Percentiles rank a stretch among this genome's conserved stretches.
Conservation (phyloP, 2,113 vertebrate species). For the Nesoenas mayeri region DNA sequence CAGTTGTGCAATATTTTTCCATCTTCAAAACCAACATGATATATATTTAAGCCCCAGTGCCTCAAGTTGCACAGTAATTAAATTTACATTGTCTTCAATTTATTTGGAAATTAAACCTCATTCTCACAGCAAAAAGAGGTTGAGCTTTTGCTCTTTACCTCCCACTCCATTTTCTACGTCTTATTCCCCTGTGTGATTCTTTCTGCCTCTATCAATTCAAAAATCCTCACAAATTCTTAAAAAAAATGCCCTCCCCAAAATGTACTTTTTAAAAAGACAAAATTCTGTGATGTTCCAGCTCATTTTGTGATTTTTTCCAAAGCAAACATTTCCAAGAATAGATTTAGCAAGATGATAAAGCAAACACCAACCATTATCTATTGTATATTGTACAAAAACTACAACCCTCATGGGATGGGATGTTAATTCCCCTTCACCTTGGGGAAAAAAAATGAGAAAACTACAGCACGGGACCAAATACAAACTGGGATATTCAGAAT, state of each 20-base stretch:
- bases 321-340: background rate
- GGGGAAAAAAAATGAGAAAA: background rate
- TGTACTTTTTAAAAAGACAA: background rate
- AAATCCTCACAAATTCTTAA: background rate
- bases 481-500: background rate
- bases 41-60: background rate
- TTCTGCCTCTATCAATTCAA: background rate
- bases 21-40: conserved; percentile 27
- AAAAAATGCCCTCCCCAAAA: background rate
- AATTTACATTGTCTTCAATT: conserved; percentile 58
- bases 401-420: background rate
- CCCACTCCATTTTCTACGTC: conserved; percentile 17
- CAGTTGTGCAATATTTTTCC: conserved; percentile 35
- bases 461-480: background rate
- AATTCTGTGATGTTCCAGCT: background rate
- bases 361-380: background rate
- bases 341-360: background rate
- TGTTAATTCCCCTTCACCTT: background rate
- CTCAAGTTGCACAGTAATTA: conserved; percentile 32
- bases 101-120: conserved; percentile 53
- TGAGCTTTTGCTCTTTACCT: background rate
- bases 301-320: background rate
- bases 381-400: background rate
- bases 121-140: conserved; percentile 21
- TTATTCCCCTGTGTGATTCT: background rate